Evolutionary conservation across 23 tunicate genomes (phyloP), one percentile per base, ranked within the genome.

Genomic region (Trididemnum clinides): DNA sequence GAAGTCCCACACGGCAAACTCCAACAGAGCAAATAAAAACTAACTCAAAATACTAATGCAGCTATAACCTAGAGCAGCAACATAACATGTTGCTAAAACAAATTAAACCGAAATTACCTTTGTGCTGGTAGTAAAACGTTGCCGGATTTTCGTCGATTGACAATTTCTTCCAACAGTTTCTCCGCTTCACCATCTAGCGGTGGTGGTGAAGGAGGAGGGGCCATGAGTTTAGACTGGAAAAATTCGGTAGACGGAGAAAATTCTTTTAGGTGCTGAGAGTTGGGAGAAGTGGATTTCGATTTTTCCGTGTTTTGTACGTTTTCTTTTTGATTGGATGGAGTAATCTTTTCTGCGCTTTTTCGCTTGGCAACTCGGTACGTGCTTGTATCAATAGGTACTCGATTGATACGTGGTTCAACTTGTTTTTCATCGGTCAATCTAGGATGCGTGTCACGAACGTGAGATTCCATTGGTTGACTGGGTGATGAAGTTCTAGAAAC

Each of bases 331-430:
- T 28, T 15, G 27, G 20, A n/a, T 59, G 20, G 20, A 5, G 28
- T 76, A 82, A 4, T 26, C 44, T 70, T 83, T 33, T 27, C 70
- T 36, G 33, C 22, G 38, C 77, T 77, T 77, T 38, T 50, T 25
- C 84, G 84, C 23, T 39, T 66, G 23, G 50, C 34, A 0, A 86
- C 90, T 2, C 90, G 77, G 65, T 86, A 86, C 22, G 90, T 86
- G 77, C 63, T 65, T 1, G 90, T 77, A 72, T 86, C 73, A 33
- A 86, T 75, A 19, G 88, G 78, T 5, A 25, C 35, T 4, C 87
- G 80, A 25, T 2, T 0, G 10, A 36, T 50, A 28, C 34, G 57
- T 0, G 34, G 28, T 0, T 62, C 70, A 18, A 5, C 5, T 20
- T 62, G 23, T 10, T 10, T 6, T 18, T 20, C 22, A 62, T 22